Base-by-base conservation (phyloP, 2,888 invertebrate species). In the Polyploca ridens region DNA sequence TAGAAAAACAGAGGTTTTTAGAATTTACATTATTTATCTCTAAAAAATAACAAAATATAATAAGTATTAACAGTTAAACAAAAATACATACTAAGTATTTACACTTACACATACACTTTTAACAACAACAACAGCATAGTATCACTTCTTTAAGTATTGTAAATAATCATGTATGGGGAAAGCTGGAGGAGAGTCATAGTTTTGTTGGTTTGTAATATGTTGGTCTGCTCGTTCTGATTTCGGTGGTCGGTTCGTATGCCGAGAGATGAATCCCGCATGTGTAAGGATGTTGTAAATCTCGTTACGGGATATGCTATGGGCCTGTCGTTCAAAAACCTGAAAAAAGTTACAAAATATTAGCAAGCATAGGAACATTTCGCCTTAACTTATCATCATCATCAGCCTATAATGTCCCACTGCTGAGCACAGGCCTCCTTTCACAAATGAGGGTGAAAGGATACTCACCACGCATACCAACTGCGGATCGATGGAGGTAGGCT, bases 261-360 rank as follows among this genome's bases (percentile, higher is more conserved):
- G 84, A 35, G 91, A 89, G 60, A 96, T 89, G 33, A 96, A 87
- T 2, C 96, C 96, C 0, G 96, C 96, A 82, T 96, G 96, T 0
- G 95, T 95, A 61, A 96, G 87, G 54, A 96, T 95, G 62, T 94
- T 95, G 86, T 96, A 96, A 70, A 96, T 96, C 81, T 96, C 94
- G 61, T 91, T 89, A 27, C 96, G 93, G n/a, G 95, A 86, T 60
- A 96, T 95, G 69, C 93, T 91, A 73, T 96, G 95, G 3, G 96
- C 94, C 71, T 95, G 95, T 38, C 96, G 89, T 59, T 95, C 93
- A 73, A 87, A 91, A 4, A 96, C 95, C 95, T 95, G 75, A 0
- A 78, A 82, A 63, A 67, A 64, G 61, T 67, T 54, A 16, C 11
- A 3, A 33, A 10, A 10, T 49, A 38, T 14, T 62, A 57, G 46